phyloP scores from a whole-genome alignment of 2,113 vertebrate species.

The Formicarius rufipectus region DNA sequence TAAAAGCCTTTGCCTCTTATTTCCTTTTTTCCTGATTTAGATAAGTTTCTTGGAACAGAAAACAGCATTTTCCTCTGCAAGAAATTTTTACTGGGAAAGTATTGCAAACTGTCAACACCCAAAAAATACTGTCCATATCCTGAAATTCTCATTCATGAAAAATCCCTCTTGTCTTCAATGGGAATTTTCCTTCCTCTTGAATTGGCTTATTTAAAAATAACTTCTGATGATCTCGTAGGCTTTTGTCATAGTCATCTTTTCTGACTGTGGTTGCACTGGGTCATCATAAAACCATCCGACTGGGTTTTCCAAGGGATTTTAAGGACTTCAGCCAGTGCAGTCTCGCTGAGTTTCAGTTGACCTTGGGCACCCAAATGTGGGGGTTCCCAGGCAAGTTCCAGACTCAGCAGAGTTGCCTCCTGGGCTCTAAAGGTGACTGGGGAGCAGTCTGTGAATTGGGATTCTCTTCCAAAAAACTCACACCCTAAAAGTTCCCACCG shows the following conservation, averaged over 20 bases:
- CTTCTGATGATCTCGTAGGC: not conserved
- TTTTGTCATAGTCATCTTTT: constrained; percentile 31
- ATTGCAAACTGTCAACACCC: constrained; percentile 46
- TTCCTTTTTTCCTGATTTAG: not conserved
- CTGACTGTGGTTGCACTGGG: not conserved
- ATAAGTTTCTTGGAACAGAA: constrained; percentile 33
- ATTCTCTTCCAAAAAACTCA: not conserved
- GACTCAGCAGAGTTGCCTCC: not conserved
- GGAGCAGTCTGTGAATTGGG: not conserved
- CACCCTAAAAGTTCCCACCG: not conserved
- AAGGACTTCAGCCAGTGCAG: not conserved
- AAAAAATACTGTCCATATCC: constrained; percentile 20
- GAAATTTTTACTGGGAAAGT: constrained; percentile 21
- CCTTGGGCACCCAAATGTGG: not conserved
- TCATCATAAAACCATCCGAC: not conserved
- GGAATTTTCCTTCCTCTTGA: constrained; percentile 52
- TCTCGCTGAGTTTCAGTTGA: not conserved
- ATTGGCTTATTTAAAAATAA: constrained; percentile 40
- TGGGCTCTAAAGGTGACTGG: not conserved
- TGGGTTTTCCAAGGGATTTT: not conserved
- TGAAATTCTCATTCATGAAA: constrained; percentile 56
- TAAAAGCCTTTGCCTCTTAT: not conserved
- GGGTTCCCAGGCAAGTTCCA: not conserved
- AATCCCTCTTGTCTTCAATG: constrained; percentile 42
- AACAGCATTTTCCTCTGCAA: not conserved